These are phyloP conservation scores for Amblyraja radiata DNA, from an alignment of 2,797 vertebrate species.

Conservation along the genomic window DNA sequence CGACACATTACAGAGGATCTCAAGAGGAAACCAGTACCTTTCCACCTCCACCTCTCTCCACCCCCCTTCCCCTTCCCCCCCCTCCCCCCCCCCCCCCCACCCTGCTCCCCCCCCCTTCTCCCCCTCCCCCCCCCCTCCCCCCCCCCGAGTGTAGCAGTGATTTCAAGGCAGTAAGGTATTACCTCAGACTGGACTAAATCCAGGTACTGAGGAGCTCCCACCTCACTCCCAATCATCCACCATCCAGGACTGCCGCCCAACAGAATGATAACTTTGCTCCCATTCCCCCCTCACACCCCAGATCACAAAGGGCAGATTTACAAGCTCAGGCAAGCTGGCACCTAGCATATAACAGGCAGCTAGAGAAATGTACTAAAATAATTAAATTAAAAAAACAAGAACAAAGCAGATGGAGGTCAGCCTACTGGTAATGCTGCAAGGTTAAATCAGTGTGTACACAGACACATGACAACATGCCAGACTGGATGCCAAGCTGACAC, in stretches of 20 bases:
- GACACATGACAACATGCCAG: conserved; percentile 58
- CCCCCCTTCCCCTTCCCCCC: not conserved
- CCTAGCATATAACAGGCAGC: not conserved
- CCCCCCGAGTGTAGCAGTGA: not conserved
- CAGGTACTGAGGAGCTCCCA: too few relatives aligned
- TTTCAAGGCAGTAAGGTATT: not conserved
- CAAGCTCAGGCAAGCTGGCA: not conserved
- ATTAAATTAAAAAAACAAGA: conserved; percentile 44
- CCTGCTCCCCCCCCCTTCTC: too few relatives aligned
- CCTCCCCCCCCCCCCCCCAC: too few relatives aligned
- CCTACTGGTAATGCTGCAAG: not conserved
- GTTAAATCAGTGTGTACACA: not conserved
- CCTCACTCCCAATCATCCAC: too few relatives aligned
- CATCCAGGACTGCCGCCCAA: too few relatives aligned
- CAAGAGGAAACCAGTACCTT: not conserved
- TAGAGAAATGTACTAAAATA: conserved; percentile 55
- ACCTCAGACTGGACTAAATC: too few relatives aligned
- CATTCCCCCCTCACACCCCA: not conserved
- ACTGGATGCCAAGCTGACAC: conserved; percentile 69
- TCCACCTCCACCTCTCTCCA: not conserved
- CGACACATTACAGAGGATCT: not conserved
- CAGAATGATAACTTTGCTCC: too few relatives aligned
- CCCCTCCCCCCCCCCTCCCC: not conserved
- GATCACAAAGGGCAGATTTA: conserved; percentile 39
- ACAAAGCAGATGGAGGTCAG: conserved; percentile 54